phyloP scores from a whole-genome alignment of 2,888 invertebrate genomes.

The Dorcus hopei region DNA sequence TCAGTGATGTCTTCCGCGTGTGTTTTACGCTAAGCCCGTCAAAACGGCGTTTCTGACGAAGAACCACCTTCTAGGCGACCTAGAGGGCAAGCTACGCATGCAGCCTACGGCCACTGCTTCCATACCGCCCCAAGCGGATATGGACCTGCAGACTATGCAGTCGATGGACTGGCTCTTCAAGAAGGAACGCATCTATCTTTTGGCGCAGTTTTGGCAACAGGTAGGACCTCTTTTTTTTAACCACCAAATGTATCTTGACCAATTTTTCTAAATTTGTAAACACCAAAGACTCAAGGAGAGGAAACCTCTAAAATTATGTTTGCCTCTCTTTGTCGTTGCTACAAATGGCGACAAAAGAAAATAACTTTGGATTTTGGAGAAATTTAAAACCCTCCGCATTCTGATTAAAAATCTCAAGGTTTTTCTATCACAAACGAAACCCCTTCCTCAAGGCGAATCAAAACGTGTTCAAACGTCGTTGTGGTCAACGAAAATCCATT shows the following conservation, averaged over 20 bases:
- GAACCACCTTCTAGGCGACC: slow-evolving; percentile 36
- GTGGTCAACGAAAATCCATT: too few relatives aligned
- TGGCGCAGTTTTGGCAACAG: slow-evolving; percentile 97
- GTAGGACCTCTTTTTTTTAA: slow-evolving; percentile 55
- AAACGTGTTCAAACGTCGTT: too few relatives aligned
- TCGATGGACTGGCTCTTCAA: slow-evolving; percentile 96
- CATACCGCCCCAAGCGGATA: slow-evolving; percentile 68
- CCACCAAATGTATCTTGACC: background rate
- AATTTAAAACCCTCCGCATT: too few relatives aligned
- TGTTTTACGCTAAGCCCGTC: slow-evolving; percentile 7
- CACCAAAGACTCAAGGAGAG: background rate
- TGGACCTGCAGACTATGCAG: slow-evolving; percentile 92
- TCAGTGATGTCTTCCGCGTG: background rate
- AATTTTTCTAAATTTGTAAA: background rate
- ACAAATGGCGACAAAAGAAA: too few relatives aligned
- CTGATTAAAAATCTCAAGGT: too few relatives aligned
- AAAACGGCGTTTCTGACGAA: slow-evolving; percentile 34
- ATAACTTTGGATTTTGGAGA: too few relatives aligned
- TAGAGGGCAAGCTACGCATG: slow-evolving; percentile 49
- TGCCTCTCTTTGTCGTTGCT: too few relatives aligned
- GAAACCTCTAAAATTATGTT: background rate
- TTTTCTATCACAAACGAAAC: too few relatives aligned
- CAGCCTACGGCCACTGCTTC: slow-evolving; percentile 65
- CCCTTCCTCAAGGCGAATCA: too few relatives aligned
- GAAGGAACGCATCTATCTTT: slow-evolving; percentile 90